A percentile compares a stretch with the other conserved stretches of the same genome.
Evolutionary conservation across 2,888 invertebrate species (phyloP).

Genomic region (Eumerus sabulonum): DNA sequence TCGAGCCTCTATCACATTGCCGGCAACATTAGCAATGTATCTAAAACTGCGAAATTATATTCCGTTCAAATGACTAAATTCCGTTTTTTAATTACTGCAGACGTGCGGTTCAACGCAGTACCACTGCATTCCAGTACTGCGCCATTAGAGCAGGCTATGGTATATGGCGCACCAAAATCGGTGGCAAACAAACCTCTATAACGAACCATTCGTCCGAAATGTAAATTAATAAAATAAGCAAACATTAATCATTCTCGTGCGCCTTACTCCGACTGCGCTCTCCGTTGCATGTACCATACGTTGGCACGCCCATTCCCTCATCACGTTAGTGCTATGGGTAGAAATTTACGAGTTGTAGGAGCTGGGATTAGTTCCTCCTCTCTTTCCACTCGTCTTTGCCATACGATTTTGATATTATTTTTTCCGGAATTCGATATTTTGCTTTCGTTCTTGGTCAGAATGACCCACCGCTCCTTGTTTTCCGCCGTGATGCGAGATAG

Average conservation of each 20-base stretch:
- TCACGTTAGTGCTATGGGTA: conserved; percentile 58
- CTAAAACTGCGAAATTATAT: conserved; percentile 55
- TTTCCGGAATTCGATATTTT: conserved; percentile 27
- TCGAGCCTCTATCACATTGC: conserved; percentile 1
- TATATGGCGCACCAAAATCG: conserved; percentile 41
- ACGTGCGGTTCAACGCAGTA: not conserved
- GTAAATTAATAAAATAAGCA: conserved; percentile 66
- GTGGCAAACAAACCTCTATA: conserved; percentile 64
- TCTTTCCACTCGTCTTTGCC: not conserved
- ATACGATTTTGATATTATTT: conserved; percentile 37
- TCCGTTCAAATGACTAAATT: conserved; percentile 49
- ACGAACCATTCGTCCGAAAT: conserved; percentile 61
- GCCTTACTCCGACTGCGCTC: conserved; percentile 1
- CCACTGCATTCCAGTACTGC: conserved; percentile 20
- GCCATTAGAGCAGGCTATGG: conserved; percentile 11
- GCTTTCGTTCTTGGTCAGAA: conserved; percentile 14
- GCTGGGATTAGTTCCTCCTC: not conserved
- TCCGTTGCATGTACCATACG: conserved; percentile 14
- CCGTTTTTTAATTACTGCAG: conserved; percentile 57
- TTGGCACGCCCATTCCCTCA: conserved; percentile 56
- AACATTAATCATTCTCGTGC: conserved; percentile 59
- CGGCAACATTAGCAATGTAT: conserved; percentile 5
- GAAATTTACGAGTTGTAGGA: conserved; percentile 37
- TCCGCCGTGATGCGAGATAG: not conserved
- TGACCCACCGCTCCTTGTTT: conserved; percentile 46